These are phyloP conservation scores for Rhynchomys soricoides DNA, from an alignment of 2,113 vertebrate genomes.

Conservation along the genomic window DNA sequence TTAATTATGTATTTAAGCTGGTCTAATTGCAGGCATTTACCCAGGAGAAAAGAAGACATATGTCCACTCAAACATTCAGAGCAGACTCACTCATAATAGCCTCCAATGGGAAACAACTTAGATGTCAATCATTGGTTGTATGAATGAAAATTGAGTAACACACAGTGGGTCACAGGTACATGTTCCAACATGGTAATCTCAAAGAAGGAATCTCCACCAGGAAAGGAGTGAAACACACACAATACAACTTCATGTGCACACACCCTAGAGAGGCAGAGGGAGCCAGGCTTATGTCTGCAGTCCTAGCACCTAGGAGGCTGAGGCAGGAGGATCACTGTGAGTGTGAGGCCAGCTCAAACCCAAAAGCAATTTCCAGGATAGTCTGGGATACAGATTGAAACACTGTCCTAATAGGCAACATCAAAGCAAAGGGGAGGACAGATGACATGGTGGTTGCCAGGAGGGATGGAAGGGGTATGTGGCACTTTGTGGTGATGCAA, in stretches of 20 bases:
- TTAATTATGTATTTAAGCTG: neutral
- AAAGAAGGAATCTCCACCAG: neutral
- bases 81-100: neutral
- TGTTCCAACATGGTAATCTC: accelerated
- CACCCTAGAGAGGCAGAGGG: neutral
- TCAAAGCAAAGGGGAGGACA: neutral
- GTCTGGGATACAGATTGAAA: neutral
- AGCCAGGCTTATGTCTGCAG: neutral
- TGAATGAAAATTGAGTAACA: accelerated
- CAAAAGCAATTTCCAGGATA: neutral
- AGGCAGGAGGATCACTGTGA: neutral
- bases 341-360: neutral
- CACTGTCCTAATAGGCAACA: neutral
- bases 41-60: neutral
- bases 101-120: neutral
- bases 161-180: accelerated
- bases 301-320: neutral
- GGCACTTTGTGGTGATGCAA: accelerated
- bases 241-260: accelerated
- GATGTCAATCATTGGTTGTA: neutral
- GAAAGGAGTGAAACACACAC: accelerated
- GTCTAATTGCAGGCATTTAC: neutral
- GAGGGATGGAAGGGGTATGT: accelerated
- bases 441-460: neutral
- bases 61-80: neutral